Evolutionary conservation across 2,888 invertebrate species (phyloP).

Genomic region (Pseudeuparius sepicola): DNA sequence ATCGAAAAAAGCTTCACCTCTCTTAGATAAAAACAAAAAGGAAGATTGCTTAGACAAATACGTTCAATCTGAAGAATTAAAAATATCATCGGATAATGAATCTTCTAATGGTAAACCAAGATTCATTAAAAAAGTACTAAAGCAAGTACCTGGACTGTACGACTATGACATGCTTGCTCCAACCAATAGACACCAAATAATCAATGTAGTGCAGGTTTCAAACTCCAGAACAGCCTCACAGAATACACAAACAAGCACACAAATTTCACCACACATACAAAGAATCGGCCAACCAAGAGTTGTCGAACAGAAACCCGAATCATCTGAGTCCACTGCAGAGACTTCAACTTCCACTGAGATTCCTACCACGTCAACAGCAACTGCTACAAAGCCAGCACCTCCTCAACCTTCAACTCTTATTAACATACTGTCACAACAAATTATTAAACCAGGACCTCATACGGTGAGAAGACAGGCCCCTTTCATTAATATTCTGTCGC

Average conservation of each 20-base stretch:
- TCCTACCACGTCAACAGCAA: slow-evolving; percentile 19
- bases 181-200: slow-evolving; percentile 35
- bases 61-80: too few relatives aligned
- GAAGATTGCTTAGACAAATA: too few relatives aligned
- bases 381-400: slow-evolving; percentile 29
- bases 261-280: slow-evolving; percentile 41
- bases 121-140: too few relatives aligned
- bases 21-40: too few relatives aligned
- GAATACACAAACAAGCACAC: slow-evolving; percentile 38
- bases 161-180: slow-evolving; percentile 52
- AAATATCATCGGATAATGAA: too few relatives aligned
- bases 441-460: slow-evolving; percentile 35
- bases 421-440: slow-evolving; percentile 45
- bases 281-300: slow-evolving; percentile 39
- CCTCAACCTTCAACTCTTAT: slow-evolving; percentile 40
- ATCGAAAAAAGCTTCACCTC: too few relatives aligned
- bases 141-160: slow-evolving; percentile 48
- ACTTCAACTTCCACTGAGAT: slow-evolving; percentile 21
- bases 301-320: slow-evolving; percentile 32
- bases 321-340: slow-evolving; percentile 17
- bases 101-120: too few relatives aligned
- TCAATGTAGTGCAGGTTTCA: slow-evolving; percentile 38
- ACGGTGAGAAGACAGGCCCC: slow-evolving; percentile 31
- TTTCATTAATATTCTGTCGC: slow-evolving; percentile 37
- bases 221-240: slow-evolving; percentile 31